Percentiles rank a stretch among this genome's conserved stretches.
These are phyloP conservation scores for Perca flavescens DNA, from an alignment of 2,113 vertebrate species.

Conservation along the genomic window DNA sequence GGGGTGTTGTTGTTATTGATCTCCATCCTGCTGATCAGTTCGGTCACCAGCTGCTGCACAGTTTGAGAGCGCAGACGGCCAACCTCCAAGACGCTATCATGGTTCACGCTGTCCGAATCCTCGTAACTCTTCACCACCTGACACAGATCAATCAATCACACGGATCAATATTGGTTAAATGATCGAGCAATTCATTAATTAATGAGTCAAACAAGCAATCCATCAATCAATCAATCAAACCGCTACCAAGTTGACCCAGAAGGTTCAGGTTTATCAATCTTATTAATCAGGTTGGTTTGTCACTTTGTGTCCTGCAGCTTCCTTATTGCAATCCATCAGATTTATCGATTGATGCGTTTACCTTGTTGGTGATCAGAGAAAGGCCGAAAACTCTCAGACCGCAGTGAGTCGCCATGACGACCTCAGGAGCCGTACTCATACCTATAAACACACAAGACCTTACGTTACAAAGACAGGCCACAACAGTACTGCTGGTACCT, in stretches of 20 bases:
- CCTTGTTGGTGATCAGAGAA: constrained; percentile 88
- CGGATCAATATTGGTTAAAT: too few species aligned
- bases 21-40: constrained; percentile 83
- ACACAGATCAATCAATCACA: neutral
- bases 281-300: neutral
- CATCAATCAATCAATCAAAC: neutral
- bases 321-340: neutral
- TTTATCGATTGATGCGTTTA: constrained; percentile 25
- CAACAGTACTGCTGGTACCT: neutral
- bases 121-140: neutral
- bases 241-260: neutral
- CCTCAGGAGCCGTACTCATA: constrained; percentile 88
- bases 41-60: constrained; percentile 83
- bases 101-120: constrained; percentile 76
- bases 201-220: neutral
- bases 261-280: neutral
- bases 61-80: constrained; percentile 81
- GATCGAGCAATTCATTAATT: neutral
- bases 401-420: constrained; percentile 85
- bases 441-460: constrained; percentile 69
- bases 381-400: constrained; percentile 86
- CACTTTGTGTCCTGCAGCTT: neutral
- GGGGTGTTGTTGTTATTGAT: constrained; percentile 82
- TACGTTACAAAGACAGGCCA: neutral
- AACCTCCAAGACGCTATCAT: constrained; percentile 83